Conservation (phyloP, 2,113 vertebrate species). For the Danionella cerebrum region DNA sequence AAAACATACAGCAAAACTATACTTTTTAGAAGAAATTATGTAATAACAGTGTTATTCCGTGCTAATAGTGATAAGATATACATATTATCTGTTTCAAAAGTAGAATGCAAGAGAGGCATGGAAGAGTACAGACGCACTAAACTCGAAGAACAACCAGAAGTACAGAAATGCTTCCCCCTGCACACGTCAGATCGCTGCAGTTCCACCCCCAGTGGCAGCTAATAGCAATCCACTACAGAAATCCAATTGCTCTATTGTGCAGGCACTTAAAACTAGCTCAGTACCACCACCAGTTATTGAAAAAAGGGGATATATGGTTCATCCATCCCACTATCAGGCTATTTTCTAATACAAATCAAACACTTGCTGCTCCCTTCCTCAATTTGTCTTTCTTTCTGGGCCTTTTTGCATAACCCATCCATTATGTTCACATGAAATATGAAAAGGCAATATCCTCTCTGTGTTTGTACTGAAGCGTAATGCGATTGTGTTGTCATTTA, state of each 20-base stretch:
- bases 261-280: conserved; percentile 60
- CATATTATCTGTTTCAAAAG: too few relatives aligned
- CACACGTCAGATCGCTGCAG: conserved; percentile 31
- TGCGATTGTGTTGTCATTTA: conserved; percentile 98
- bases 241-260: conserved; percentile 62
- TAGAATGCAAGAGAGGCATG: not conserved
- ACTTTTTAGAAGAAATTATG: too few relatives aligned
- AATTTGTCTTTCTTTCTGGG: conserved; percentile 68
- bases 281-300: conserved; percentile 57
- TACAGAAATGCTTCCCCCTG: conserved; percentile 41
- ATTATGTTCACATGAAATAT: conserved; percentile 84
- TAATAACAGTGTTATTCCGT: too few relatives aligned
- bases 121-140: not conserved
- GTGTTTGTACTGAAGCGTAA: conserved; percentile 90
- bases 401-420: conserved; percentile 72
- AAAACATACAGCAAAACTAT: too few relatives aligned
- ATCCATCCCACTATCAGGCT: conserved; percentile 49
- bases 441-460: conserved; percentile 82
- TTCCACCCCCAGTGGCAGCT: conserved; percentile 53
- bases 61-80: too few relatives aligned
- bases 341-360: conserved; percentile 73
- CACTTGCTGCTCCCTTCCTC: conserved; percentile 57
- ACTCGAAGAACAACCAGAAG: conserved; percentile 3
- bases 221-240: conserved; percentile 67
- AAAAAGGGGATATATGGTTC: conserved; percentile 32